Evolutionary conservation across 2,888 invertebrate species (phyloP).

Genomic region (Seladonia tumulorum): DNA sequence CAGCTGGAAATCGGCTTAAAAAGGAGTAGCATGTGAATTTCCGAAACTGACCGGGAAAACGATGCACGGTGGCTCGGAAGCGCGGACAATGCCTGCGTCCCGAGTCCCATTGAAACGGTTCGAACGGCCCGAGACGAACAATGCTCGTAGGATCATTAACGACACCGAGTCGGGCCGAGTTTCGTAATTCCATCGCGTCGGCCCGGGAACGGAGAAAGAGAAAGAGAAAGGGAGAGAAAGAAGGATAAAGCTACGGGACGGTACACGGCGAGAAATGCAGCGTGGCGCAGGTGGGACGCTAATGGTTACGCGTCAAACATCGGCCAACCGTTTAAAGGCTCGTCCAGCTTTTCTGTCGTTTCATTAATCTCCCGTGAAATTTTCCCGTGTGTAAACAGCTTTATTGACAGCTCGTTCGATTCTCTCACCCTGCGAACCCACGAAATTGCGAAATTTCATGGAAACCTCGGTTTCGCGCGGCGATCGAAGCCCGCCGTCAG

Average conservation of each 20-base stretch:
- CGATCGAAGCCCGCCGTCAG: slow-evolving; percentile 49
- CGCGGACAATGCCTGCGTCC: slow-evolving; percentile 5
- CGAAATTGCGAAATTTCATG: slow-evolving; percentile 68
- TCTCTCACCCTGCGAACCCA: slow-evolving; percentile 48
- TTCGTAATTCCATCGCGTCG: slow-evolving; percentile 48
- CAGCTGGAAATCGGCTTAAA: neutral
- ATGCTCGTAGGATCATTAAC: slow-evolving; percentile 68
- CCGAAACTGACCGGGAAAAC: slow-evolving; percentile 4
- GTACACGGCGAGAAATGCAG: slow-evolving; percentile 47
- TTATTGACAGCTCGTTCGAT: slow-evolving; percentile 64
- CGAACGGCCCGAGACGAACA: slow-evolving; percentile 52
- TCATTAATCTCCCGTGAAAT: slow-evolving; percentile 80
- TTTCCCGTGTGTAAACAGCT: slow-evolving; percentile 80
- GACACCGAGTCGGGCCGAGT: slow-evolving; percentile 52
- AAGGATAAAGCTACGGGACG: slow-evolving; percentile 24
- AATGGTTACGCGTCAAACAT: slow-evolving; percentile 79
- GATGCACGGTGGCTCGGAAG: slow-evolving; percentile 5
- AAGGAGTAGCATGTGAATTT: neutral
- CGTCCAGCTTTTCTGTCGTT: slow-evolving; percentile 68
- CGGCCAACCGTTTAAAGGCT: slow-evolving; percentile 75
- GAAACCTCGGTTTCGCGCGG: slow-evolving; percentile 45
- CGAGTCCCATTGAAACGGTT: slow-evolving; percentile 31
- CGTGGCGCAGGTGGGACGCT: slow-evolving; percentile 72
- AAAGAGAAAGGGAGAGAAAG: slow-evolving; percentile 46
- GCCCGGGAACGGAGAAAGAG: slow-evolving; percentile 32